phyloP scores from a whole-genome alignment of 2,888 invertebrate species.

The Hyposoter dolosus region DNA sequence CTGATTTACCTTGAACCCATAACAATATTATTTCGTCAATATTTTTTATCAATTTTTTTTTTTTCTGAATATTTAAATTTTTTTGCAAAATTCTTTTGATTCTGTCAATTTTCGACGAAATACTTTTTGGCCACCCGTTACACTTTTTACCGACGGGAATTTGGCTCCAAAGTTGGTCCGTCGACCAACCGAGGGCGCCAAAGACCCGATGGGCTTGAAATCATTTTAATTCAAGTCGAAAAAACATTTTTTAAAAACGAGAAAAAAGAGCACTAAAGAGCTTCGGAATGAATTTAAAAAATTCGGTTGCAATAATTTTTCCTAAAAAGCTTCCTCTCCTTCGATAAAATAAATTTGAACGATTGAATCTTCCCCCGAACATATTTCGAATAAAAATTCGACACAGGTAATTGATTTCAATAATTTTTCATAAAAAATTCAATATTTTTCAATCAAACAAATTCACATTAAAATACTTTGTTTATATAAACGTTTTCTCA shows the following conservation, averaged over 20 bases:
- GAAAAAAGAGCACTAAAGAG: not conserved
- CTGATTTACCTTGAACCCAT: constrained; percentile 16
- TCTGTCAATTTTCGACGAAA: not conserved
- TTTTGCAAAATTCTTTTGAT: not conserved
- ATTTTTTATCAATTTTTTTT: not conserved
- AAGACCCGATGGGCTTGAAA: not conserved
- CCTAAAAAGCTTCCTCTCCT: not conserved
- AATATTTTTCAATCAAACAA: not conserved
- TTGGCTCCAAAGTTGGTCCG: constrained; percentile 10
- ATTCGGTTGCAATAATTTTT: not conserved
- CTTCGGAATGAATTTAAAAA: not conserved
- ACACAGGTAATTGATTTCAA: not conserved
- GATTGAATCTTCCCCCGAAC: not conserved
- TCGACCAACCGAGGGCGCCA: constrained; percentile 35
- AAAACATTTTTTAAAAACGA: not conserved
- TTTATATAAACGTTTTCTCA: no score
- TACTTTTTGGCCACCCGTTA: constrained; percentile 52
- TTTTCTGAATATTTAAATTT: not conserved
- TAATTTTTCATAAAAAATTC: not conserved
- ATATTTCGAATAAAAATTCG: not conserved
- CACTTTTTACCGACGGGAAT: not conserved
- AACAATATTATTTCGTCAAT: not conserved
- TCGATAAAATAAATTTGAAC: no score
- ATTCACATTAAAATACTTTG: not conserved
- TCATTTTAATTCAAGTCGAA: not conserved